Evolutionary conservation across 2,888 invertebrate genomes (phyloP).

Genomic region (Coelinius sp.): DNA sequence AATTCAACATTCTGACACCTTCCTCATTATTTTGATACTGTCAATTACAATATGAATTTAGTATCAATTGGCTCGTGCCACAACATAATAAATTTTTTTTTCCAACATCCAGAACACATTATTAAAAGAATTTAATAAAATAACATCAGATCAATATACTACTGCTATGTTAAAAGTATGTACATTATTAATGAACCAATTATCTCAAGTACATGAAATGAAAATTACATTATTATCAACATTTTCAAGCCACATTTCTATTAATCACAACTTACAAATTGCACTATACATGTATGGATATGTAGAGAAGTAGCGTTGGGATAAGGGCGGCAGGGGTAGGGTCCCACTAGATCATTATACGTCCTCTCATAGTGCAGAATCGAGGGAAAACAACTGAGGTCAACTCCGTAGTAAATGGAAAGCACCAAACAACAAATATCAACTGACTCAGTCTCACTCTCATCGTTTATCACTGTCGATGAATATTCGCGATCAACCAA

Average conservation of each 20-base stretch:
- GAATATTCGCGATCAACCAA: slow-evolving; percentile 31
- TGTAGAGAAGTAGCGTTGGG: slow-evolving; percentile 43
- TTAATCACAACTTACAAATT: slow-evolving; percentile 53
- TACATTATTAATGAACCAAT: slow-evolving; percentile 9
- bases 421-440: slow-evolving; percentile 18
- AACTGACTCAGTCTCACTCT: slow-evolving; percentile 22
- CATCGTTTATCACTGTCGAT: slow-evolving; percentile 23
- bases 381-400: neutral
- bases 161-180: neutral
- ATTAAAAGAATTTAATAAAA: neutral
- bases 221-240: slow-evolving; percentile 2
- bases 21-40: neutral
- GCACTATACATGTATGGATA: slow-evolving; percentile 56
- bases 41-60: neutral
- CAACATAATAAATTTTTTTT: neutral
- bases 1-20: no score
- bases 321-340: neutral
- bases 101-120: neutral
- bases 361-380: slow-evolving; percentile 17
- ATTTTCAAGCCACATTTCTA: slow-evolving; percentile 28
- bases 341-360: slow-evolving; percentile 48
- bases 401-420: neutral
- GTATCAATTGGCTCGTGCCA: neutral
- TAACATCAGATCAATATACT: neutral
- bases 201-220: neutral